Base-by-base conservation (phyloP, 1,140 invertebrate genomes). In the Rhopalosiphum padi region DNA sequence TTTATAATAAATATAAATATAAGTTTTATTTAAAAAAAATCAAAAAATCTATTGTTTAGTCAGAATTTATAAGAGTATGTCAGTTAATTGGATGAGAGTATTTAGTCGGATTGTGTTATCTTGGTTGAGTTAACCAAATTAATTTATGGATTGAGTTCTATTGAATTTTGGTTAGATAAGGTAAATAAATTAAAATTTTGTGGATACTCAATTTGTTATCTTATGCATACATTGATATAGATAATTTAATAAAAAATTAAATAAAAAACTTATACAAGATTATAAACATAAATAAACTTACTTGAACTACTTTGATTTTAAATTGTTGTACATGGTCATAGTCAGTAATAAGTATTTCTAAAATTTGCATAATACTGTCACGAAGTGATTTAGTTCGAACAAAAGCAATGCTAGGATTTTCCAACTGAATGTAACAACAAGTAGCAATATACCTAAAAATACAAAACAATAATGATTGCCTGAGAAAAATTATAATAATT, bases 381-480 rank as follows among this genome's bases (percentile, higher is more conserved):
- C 97, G 96, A 0, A 97, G 95, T 83, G 96, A 95, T 94, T 97
- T 97, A 91, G 96, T 96, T 94, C 96, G 97, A 4, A 94, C 94
- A 83, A 93, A 94, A 82, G 94, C 86, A 37, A 95, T 94, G 35
- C 94, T 90, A 48, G 94, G 94, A 85, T 94, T 93, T 93, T 95
- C 94, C 30, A 95, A 94, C 11, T 87, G 94, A 92, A 94, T 94
- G 77, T 95, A 95, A 87, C 94, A 95, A 94, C 93, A 94, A 48
- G 94, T 93, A 97, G 97, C 97, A 95, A 98, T 97, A 95, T 98
- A 98, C 97, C 97, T 99, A 96, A 98, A 98, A 98, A 90, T 43
- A 43, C 2, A 23, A 7, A 88, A 89, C 0, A 89, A 37, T 6
- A 55, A 53, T 77, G 5, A 77, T 25, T 89, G 3, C 7, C 37